phyloP scores from a whole-genome alignment of 2,888 invertebrate species.

The Masnerella sp. region DNA sequence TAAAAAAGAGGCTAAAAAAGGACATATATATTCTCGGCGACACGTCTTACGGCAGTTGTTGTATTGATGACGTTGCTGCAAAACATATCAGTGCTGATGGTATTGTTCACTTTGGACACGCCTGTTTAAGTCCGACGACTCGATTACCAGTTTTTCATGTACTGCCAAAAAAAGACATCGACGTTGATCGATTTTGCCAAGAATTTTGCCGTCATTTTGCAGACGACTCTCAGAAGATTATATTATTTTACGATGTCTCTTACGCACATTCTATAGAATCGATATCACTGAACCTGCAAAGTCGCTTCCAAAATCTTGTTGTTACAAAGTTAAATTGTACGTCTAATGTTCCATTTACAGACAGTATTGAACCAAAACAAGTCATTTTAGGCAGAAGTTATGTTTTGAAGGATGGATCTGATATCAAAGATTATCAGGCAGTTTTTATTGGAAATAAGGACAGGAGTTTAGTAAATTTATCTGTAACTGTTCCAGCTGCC shows the following conservation, averaged over 20 bases:
- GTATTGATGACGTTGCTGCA: constrained; percentile 93
- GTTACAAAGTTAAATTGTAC: constrained; percentile 55
- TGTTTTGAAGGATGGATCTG: constrained; percentile 64
- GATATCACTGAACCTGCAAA: constrained; percentile 39
- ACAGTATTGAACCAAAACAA: constrained; percentile 39
- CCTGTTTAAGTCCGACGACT: constrained; percentile 86
- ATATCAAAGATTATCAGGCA: constrained; percentile 80
- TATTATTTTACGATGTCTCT: constrained; percentile 84
- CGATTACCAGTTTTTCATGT: constrained; percentile 88
- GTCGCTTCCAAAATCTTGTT: constrained; percentile 47
- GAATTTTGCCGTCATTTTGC: constrained; percentile 71
- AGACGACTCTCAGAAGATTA: constrained; percentile 76
- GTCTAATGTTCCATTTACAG: constrained; percentile 59
- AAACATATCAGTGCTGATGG: constrained; percentile 91
- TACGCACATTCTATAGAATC: constrained; percentile 80
- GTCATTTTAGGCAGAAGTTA: constrained; percentile 70
- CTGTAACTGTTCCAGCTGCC: constrained; percentile 79
- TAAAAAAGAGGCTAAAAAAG: constrained; percentile 80
- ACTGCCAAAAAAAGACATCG: constrained; percentile 82
- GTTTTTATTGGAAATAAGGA: constrained; percentile 84
- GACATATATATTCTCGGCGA: constrained; percentile 91
- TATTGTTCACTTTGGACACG: constrained; percentile 93
- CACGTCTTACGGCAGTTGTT: constrained; percentile 95
- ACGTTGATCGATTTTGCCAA: constrained; percentile 77
- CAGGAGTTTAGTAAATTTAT: constrained; percentile 82